Base-by-base conservation (phyloP, 2,888 invertebrate genomes). In the Artemia sp. region DNA sequence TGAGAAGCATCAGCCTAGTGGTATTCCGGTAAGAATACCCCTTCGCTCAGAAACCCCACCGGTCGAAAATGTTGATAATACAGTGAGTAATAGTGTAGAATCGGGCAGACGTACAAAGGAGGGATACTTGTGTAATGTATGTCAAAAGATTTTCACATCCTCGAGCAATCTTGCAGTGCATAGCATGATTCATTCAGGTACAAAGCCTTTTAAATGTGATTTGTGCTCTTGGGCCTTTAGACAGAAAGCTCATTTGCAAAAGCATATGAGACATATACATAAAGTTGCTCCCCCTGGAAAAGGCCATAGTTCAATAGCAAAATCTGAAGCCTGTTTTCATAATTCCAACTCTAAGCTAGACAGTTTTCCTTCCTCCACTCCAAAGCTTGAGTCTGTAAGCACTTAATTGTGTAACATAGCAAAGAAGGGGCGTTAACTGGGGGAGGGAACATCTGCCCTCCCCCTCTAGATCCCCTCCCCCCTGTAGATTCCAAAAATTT, bases 171-270 rank as follows among this genome's bases (percentile, higher is more conserved):
- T 71, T 10, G 71, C 71, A 24, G 71, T 71, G 38, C 71, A 71
- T 50, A 66, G 69, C 12, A 71, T 71, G 71, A 71, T 71, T 52
- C 71, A 71, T 67, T 69, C 71, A 8, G 71, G 71, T 12, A 71
- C 71, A 64, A 71, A 71, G 67, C 71, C 71, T 8, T 71, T 71
- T 67, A 71, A 71, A 51, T 71, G 71, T 51, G 71, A 71, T 66
- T 52, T 71, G 51, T 71, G 71, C 51, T 71, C 71, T 38, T 71
- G 71, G 71, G 67, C 71, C 12, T 71, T 71, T 51, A 66, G 71
- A 12, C 71, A 71, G 24, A 71, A 71, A 53, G 71, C 71, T 24
- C 71, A 71, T 67, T 53, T 71, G 19, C 71, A 71, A 58, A 71
- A 71, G 51, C 71, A 71, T 69, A 71, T 71, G 71, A 68, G 71